Evolutionary conservation across 2,797 vertebrate species (phyloP), one percentile per base, ranked within the genome.

Genomic region (Phylloscopus collybita): DNA sequence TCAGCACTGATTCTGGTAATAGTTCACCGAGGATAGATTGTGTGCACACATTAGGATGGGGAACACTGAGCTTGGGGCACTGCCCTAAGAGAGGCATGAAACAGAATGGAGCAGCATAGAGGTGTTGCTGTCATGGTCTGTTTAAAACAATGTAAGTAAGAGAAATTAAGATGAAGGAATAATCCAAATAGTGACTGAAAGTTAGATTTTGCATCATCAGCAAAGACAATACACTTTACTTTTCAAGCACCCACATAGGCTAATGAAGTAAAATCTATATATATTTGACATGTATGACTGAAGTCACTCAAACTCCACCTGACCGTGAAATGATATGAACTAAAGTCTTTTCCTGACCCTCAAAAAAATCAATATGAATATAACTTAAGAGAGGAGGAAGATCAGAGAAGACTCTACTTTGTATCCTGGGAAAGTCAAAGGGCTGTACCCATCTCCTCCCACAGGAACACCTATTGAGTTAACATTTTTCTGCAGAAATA

Each of bases 11-110:
- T 29, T 22, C 16, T 44, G 12, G 6, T 22, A 56, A 18, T 13
- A 45, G 5, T 10, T 79, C 21, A 56, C 74, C 32, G 36, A 26
- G 21, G 15, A 19, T 34, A 36, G 72, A 9, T 4, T 23, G 16
- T 27, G 57, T 16, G 15, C 12, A 18, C 50, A 42, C 3, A 1
- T n/a, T 25, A n/a, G 19, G 45, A 38, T 32, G 30, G n/a, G 9
- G n/a, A 65, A 5, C 32, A 16, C 12, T 5, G 19, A 36, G 6
- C 9, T 38, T 45, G 9, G 11, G 38, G 18, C 2, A 0, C 13
- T 38, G 23, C 16, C 5, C 45, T 66, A 27, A 50, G 38, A 53
- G 29, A 25, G 7, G 9, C 7, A 20, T 1, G 0, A 72, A 50
- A 59, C 15, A 22, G 38, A 29, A 25, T 8, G 7, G 19, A 65